Evolutionary conservation across 2,797 vertebrate species (phyloP), one percentile per base, ranked within the genome.

Genomic region (Lepilemur ruficaudatus): DNA sequence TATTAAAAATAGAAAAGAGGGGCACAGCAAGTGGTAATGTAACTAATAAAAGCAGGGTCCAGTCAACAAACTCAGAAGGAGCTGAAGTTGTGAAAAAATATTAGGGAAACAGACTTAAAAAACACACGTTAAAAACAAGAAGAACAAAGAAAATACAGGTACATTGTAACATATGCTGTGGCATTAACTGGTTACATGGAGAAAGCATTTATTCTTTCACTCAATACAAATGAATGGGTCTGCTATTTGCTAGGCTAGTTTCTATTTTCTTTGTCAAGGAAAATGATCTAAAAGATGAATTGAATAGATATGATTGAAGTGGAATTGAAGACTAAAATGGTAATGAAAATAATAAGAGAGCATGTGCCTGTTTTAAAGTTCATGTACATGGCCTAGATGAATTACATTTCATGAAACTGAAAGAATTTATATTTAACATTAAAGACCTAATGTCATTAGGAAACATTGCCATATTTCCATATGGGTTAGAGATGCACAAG

Each of bases 341-440:
- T 23, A 91, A 81, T 80, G 89, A 78, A 94, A 93, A 78, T 90
- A 93, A 32, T 69, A 82, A 92, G 35, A 80, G 61, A 72, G 5
- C 2, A 13, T 84, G 61, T 80, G 55, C 57, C 32, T 81, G 22
- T 43, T 69, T 67, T 50, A 48, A 70, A 63, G 50, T 46, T 73
- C 43, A 57, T 41, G 30, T 76, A 55, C 65, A 32, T 76, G 55
- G 73, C 50, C 61, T 43, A 79, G 41, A 48, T 93, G 32, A 89
- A 91, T 91, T 52, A 17, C 38, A 38, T 61, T 76, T 73, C 30
- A 13, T 72, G 23, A 83, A 67, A 63, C 38, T 63, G 23, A 76
- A 82, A 63, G 38, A 76, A 73, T 89, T 55, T 95, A 7, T 55
- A 35, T 89, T 57, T 93, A 69, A 83, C 30, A 38, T 35, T 93